phyloP scores from a whole-genome alignment of 2,888 invertebrate species.

The Ichneumoninae sp. region DNA sequence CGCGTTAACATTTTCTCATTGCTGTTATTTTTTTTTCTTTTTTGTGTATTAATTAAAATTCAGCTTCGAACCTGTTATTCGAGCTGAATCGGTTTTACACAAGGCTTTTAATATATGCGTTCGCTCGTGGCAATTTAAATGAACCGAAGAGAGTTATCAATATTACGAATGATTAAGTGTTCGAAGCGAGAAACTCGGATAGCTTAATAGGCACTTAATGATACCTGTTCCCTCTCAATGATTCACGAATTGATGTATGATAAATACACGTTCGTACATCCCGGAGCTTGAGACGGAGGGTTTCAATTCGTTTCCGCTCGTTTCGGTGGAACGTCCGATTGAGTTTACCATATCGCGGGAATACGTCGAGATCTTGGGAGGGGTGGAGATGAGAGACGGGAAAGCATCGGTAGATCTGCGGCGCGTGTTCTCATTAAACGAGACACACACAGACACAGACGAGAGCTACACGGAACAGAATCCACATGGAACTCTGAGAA shows the following conservation, averaged over 20 bases:
- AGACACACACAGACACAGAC: constrained; percentile 43
- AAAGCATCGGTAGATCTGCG: constrained; percentile 41
- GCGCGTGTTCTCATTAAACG: constrained; percentile 66
- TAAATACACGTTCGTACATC: constrained; percentile 18
- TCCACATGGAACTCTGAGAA: constrained; percentile 67
- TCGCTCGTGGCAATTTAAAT: constrained; percentile 39
- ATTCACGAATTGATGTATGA: constrained; percentile 35
- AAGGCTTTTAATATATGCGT: constrained; percentile 34
- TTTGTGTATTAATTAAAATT: constrained; percentile 28
- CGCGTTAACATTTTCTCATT: background rate
- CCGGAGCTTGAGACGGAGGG: constrained; percentile 18
- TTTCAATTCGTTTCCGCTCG: constrained; percentile 50
- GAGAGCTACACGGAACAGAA: constrained; percentile 58
- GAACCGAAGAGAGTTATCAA: constrained; percentile 59
- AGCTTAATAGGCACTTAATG: constrained; percentile 62
- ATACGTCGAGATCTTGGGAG: constrained; percentile 30
- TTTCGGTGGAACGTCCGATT: constrained; percentile 20
- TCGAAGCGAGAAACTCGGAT: constrained; percentile 45
- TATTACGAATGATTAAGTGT: constrained; percentile 55
- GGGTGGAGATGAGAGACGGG: constrained; percentile 27
- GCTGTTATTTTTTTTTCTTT: background rate
- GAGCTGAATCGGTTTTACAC: background rate
- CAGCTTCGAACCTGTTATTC: constrained; percentile 26
- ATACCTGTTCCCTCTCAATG: constrained; percentile 51
- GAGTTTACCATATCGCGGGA: constrained; percentile 28